Percentiles rank a stretch among this genome's conserved stretches.
Conservation (phyloP, 2,888 invertebrate species). For the Nomada fabriciana region DNA sequence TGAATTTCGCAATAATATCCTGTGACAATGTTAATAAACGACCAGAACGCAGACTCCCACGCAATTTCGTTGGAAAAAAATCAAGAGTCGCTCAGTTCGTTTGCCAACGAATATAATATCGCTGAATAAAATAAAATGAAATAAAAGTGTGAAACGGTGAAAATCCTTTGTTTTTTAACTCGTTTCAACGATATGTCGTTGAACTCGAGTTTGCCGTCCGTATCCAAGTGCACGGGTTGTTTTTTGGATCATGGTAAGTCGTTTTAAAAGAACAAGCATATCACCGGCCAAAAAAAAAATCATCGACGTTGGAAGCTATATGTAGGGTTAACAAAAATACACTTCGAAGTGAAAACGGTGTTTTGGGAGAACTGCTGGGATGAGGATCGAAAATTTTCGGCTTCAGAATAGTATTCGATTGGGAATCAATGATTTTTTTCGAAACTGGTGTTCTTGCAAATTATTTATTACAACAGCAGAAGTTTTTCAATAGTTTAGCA, state of each 20-base stretch:
- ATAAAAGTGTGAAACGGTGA: too few species aligned
- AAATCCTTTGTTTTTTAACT: too few species aligned
- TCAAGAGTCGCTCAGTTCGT: background rate
- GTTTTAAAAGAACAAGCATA: slow-evolving; percentile 25
- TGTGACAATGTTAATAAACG: slow-evolving; percentile 19
- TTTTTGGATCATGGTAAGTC: slow-evolving; percentile 4
- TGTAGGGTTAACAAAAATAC: slow-evolving; percentile 24
- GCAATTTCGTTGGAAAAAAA: background rate
- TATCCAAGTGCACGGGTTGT: background rate
- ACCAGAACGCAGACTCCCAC: slow-evolving; percentile 13
- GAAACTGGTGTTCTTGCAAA: background rate
- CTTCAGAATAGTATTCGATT: background rate
- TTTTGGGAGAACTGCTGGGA: slow-evolving; percentile 3
- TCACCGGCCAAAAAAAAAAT: background rate
- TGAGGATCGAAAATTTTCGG: background rate
- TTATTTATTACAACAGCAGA: background rate
- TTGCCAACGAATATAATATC: slow-evolving; percentile 18
- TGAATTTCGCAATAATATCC: slow-evolving; percentile 32
- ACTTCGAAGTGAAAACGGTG: slow-evolving; percentile 17
- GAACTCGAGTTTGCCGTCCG: too few species aligned
- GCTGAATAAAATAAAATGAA: background rate
- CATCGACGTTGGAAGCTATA: slow-evolving; percentile 9
- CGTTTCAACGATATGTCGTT: background rate
- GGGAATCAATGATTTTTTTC: background rate
- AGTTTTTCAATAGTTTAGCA: background rate